phyloP scores from a whole-genome alignment of 2,113 vertebrate genomes.

The Corythaixoides concolor region DNA sequence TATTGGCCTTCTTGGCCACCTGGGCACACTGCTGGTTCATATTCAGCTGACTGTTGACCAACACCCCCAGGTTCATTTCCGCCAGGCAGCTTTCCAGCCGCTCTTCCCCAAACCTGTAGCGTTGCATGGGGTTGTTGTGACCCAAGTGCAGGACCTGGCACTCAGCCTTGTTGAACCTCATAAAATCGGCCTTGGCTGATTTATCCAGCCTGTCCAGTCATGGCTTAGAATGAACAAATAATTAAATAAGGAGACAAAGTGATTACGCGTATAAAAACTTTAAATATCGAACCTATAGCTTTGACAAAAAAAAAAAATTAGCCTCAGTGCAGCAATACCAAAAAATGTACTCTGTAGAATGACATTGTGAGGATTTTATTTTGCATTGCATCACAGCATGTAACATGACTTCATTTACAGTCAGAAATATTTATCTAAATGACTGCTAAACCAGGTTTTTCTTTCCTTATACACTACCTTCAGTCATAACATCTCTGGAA shows the following conservation, averaged over 20 bases:
- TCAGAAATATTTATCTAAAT: neutral
- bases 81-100: no score
- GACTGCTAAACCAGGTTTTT: neutral
- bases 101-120: no score
- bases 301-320: neutral
- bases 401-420: neutral
- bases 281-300: neutral
- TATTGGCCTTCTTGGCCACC: no score
- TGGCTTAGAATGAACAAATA: neutral
- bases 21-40: no score
- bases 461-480: neutral
- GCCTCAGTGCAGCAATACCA: neutral
- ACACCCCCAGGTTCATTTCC: no score
- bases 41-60: no score
- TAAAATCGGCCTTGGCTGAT: no score
- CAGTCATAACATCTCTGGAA: neutral
- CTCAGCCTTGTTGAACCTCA: no score
- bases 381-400: neutral
- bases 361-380: neutral
- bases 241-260: neutral
- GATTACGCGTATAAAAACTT: neutral
- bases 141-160: no score
- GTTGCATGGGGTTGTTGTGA: no score
- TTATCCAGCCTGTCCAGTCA: neutral
- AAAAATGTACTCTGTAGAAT: neutral